Evolutionary conservation across 2,888 invertebrate genomes (phyloP), one percentile per base, ranked within the genome.

Genomic region (Drosophila kuntzei): DNA sequence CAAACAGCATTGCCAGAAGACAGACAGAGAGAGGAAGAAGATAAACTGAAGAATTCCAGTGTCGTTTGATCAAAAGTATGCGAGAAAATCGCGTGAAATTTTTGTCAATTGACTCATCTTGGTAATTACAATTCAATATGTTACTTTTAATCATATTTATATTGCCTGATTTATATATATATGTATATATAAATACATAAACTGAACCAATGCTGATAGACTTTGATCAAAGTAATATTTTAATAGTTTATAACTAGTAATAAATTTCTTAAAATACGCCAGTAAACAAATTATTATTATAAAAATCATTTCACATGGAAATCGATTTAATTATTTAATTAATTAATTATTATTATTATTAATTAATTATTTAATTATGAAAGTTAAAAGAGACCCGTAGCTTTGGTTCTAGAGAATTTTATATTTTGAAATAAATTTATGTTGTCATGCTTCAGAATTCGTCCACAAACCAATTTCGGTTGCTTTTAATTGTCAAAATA

Each of bases 91-190:
- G 9, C 20, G 6, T 11, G 2, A 39, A 39, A 39, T 27, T 12
- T 27, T 18, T 18, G 12, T 8, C n/a, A n/a, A 41, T 41, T 53
- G 41, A 53, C 18, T 53, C 51, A 53, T 39, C 12, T 11, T 27
- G 12, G 3, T 12, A 20, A 1, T 29, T 18, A 6, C 11, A 20
- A 41, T 34, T 7, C 2, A 34, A 50, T n/a, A 39, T 18, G 12
- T 5, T 6, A 29, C 11, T 11, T 3, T 34, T 6, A 34, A 34
- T 2, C n/a, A 34, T 6, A 34, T 34, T 34, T 6, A n/a, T 6
- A 7, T 6, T 6, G n/a, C 2, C 34, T n/a, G n/a, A 6, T 14
- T 36, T 12, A 32, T 32, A 1, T 25, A 25, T n/a, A n/a, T n/a
- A n/a, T n/a, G n/a, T n/a, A n/a, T n/a, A n/a, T n/a, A n/a, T 27